A percentile compares a stretch with the other conserved stretches of the same genome.
Conservation (phyloP, 1,140 invertebrate genomes). For the Ctenoplectra terminalis region DNA sequence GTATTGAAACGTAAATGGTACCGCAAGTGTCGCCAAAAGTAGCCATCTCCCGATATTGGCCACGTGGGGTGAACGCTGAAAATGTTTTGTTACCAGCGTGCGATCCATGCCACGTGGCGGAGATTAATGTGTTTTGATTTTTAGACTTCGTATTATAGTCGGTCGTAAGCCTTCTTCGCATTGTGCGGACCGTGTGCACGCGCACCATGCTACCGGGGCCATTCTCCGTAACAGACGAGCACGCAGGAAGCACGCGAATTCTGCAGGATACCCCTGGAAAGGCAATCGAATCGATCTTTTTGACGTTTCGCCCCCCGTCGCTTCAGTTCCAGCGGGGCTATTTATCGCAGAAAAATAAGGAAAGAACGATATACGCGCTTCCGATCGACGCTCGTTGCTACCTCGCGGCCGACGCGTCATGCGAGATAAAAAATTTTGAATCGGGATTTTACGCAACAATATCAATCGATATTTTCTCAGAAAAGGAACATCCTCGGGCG, state of each 20-base stretch:
- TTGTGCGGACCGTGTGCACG: conserved; percentile 65
- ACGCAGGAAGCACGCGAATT: conserved; percentile 48
- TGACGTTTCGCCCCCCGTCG: conserved; percentile 17
- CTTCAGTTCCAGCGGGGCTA: neutral
- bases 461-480: neutral
- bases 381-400: neutral
- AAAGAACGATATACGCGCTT: neutral
- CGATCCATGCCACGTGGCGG: conserved; percentile 80
- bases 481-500: neutral
- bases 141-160: conserved; percentile 81
- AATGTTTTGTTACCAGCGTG: conserved; percentile 74
- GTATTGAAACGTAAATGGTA: conserved; percentile 57
- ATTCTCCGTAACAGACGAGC: conserved; percentile 44
- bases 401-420: no score
- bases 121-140: conserved; percentile 84
- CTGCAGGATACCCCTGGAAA: conserved; percentile 32
- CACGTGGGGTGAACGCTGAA: conserved; percentile 47
- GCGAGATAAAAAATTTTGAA: no score
- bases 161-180: conserved; percentile 71
- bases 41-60: conserved; percentile 30
- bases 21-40: conserved; percentile 54
- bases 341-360: conserved; percentile 19
- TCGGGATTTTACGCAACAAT: no score
- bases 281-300: conserved; percentile 57
- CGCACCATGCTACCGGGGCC: conserved; percentile 63